A percentile compares a stretch with the other conserved stretches of the same genome.
Evolutionary conservation across 2,888 invertebrate genomes (phyloP).

Genomic region (Helleia helle): DNA sequence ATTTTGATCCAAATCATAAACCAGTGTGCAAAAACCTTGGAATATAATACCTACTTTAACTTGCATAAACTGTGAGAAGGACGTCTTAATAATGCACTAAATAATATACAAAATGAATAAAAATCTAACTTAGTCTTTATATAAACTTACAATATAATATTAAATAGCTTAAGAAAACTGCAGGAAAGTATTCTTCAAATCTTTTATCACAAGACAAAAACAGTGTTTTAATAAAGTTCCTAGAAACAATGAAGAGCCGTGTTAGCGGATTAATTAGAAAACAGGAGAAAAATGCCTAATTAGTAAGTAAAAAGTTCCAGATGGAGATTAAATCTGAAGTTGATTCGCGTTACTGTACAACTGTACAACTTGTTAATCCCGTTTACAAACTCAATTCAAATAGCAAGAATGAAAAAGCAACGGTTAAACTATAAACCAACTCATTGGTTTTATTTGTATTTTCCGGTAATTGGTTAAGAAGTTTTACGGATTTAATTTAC

Average conservation of each 20-base stretch:
- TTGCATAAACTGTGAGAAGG: too few relatives aligned
- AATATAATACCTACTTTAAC: too few relatives aligned
- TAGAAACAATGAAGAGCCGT: neutral
- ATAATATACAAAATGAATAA: too few relatives aligned
- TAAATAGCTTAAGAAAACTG: too few relatives aligned
- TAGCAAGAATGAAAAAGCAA: constrained; percentile 17
- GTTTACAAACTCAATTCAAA: constrained; percentile 15
- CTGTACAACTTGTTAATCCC: constrained; percentile 17
- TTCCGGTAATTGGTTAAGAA: constrained; percentile 12
- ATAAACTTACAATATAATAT: too few relatives aligned
- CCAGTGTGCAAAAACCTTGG: too few relatives aligned
- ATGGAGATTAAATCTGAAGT: constrained; percentile 25
- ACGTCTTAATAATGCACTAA: too few relatives aligned
- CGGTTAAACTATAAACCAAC: constrained; percentile 15
- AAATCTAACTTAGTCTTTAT: too few relatives aligned
- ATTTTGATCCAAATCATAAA: too few relatives aligned
- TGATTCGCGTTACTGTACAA: constrained; percentile 14
- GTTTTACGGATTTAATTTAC: constrained; percentile 9
- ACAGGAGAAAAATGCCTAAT: constrained; percentile 24
- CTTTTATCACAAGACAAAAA: neutral
- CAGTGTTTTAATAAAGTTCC: constrained; percentile 1
- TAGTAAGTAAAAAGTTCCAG: constrained; percentile 20
- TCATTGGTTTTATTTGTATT: constrained; percentile 12
- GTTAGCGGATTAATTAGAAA: constrained; percentile 17
- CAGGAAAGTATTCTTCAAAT: too few relatives aligned